Evolutionary conservation across 1,140 invertebrate species (phyloP).

Genomic region (Lineus longissimus): DNA sequence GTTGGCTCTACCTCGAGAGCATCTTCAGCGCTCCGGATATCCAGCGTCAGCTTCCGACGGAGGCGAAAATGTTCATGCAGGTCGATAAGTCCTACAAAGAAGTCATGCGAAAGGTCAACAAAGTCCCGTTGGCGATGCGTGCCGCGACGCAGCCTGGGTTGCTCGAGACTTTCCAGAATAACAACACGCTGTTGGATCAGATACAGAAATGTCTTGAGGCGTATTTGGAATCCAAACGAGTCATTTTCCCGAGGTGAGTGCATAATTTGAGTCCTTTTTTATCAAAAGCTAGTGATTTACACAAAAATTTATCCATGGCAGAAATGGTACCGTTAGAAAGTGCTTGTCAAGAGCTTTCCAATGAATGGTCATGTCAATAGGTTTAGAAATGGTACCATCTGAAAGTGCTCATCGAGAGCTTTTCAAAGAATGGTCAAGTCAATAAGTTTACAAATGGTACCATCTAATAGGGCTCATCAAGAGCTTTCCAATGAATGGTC

Average conservation of each 20-base stretch:
- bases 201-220: conserved; percentile 55
- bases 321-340: too few species aligned
- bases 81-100: conserved; percentile 86
- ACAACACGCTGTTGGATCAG: conserved; percentile 53
- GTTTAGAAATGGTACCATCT: too few species aligned
- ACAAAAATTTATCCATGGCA: too few species aligned
- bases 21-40: conserved; percentile 86
- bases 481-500: too few species aligned
- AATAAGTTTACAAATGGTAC: too few species aligned
- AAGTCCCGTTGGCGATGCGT: conserved; percentile 51
- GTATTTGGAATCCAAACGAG: conserved; percentile 54
- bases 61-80: conserved; percentile 75
- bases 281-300: neutral
- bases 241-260: conserved; percentile 50
- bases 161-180: conserved; percentile 54
- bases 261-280: neutral
- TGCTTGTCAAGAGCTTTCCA: too few species aligned
- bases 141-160: conserved; percentile 52
- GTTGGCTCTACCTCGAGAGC: conserved; percentile 82
- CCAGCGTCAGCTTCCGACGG: conserved; percentile 77
- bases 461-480: too few species aligned
- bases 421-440: too few species aligned
- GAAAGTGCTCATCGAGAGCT: too few species aligned
- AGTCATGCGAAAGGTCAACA: conserved; percentile 64
- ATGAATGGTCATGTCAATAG: too few species aligned